Conservation (phyloP, 37 sponge, comb jelly and placozoan genomes). For the Ephydatia muelleri region DNA sequence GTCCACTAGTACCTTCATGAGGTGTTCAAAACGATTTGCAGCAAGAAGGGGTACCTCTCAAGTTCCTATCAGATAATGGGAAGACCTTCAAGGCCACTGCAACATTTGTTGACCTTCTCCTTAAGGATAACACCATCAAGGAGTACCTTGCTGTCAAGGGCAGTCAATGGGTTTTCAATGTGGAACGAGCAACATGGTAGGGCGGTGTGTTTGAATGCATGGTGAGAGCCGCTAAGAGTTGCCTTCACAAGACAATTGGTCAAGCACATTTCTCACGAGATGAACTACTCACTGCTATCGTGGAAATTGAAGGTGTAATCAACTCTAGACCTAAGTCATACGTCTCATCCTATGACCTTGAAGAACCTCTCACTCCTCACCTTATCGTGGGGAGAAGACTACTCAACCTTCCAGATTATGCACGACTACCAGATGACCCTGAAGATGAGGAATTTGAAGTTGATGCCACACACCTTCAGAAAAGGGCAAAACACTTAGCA, state of each 20-base stretch:
- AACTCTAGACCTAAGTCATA: conserved; percentile 53
- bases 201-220: background rate
- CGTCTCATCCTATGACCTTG: conserved; percentile 32
- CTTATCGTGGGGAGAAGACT: conserved; percentile 20
- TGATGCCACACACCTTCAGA: background rate
- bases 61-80: conserved; percentile 14
- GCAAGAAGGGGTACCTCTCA: conserved; percentile 7
- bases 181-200: conserved; percentile 35
- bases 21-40: conserved; percentile 9
- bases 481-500: conserved; percentile 17
- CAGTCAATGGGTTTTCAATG: conserved; percentile 34
- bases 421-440: background rate
- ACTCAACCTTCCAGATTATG: conserved; percentile 19
- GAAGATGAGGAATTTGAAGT: conserved; percentile 21
- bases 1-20: background rate
- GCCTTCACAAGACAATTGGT: conserved; percentile 4
- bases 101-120: background rate
- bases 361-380: conserved; percentile 49
- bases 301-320: conserved; percentile 39
- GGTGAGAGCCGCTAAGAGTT: conserved; percentile 32
- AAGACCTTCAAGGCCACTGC: conserved; percentile 32
- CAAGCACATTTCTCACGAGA: conserved; percentile 30
- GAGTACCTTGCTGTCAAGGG: conserved; percentile 13
- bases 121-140: background rate
- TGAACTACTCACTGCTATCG: conserved; percentile 39